Conservation (phyloP, 2,888 invertebrate genomes). For the Choristoneura rosaceana region DNA sequence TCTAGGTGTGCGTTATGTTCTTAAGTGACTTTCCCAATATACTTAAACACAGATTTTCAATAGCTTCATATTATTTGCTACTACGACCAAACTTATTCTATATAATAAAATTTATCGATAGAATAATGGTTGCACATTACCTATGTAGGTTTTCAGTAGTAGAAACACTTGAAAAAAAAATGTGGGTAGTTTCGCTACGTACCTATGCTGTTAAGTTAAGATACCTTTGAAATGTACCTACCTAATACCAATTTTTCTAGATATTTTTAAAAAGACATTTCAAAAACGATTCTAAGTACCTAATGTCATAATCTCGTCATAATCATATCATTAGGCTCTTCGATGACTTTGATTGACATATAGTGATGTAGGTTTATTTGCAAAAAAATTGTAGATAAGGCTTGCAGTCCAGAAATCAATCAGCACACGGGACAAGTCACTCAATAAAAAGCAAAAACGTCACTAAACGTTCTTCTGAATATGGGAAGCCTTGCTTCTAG, state of each 20-base stretch:
- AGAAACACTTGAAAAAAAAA: too few species aligned
- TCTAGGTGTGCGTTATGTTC: too few species aligned
- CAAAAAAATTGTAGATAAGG: background rate
- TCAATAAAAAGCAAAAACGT: slow-evolving; percentile 17
- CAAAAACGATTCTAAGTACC: background rate
- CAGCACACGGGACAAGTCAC: background rate
- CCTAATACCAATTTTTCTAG: too few species aligned
- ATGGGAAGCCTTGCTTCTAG: slow-evolving; percentile 13
- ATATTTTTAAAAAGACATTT: too few species aligned
- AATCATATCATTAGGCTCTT: background rate
- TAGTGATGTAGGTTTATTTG: background rate
- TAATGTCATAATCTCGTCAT: too few species aligned
- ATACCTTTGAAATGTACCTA: too few species aligned
- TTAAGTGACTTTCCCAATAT: background rate
- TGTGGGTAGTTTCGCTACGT: too few species aligned
- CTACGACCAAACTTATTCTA: background rate
- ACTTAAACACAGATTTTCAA: background rate
- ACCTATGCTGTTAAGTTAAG: too few species aligned
- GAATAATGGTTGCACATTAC: too few species aligned
- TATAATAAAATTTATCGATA: too few species aligned
- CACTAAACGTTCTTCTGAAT: slow-evolving; percentile 13
- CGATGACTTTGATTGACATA: background rate
- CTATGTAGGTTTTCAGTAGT: too few species aligned
- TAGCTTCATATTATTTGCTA: background rate
- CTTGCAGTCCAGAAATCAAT: background rate